Evolutionary conservation across 1,140 invertebrate genomes (phyloP), one percentile per base, ranked within the genome.

Genomic region (Nebria ingens): DNA sequence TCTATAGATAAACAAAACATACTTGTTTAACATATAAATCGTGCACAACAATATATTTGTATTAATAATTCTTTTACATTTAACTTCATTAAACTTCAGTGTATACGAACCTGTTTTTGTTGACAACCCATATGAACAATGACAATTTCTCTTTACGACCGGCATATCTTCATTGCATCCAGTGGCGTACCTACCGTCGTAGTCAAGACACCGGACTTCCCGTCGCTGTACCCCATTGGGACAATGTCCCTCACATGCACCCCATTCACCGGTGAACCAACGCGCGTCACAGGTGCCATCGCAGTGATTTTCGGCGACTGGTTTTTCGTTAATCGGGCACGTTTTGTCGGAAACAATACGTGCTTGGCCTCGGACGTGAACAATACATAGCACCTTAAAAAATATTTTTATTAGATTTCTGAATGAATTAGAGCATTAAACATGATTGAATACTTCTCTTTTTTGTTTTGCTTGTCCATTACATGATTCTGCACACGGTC

Each of bases 251-350:
- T 79, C 76, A 60, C 80, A 80, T 67, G 70, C 61, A 40, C 78
- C 72, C 82, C 82, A 85, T 29, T 84, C 80, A 1, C 77, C 77
- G 17, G 71, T 73, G 59, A 76, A 77, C 79, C 83, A 85, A 52
- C 73, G 71, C 1, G 79, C 68, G 29, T 69, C 66, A 11, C 73
- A 67, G 60, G 67, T 69, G 21, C 73, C 71, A 19, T 67, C 72
- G 62, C 82, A 84, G 4, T 64, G 19, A 54, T 63, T 62, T 52
- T 69, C 68, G 17, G 59, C 57, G 12, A 57, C 49, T 2, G 69
- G 69, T 60, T 68, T 69, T 12, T 54, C 52, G 15, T 58, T 51
- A 20, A 55, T 54, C 1, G 66, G 56, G 56, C 69, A 71, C 2
- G 65, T 69, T 60, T 66, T 69, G 6, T 71, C 67, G 51, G 64